Base-by-base conservation (phyloP, 1,140 invertebrate genomes). In the Cotesia glomerata region DNA sequence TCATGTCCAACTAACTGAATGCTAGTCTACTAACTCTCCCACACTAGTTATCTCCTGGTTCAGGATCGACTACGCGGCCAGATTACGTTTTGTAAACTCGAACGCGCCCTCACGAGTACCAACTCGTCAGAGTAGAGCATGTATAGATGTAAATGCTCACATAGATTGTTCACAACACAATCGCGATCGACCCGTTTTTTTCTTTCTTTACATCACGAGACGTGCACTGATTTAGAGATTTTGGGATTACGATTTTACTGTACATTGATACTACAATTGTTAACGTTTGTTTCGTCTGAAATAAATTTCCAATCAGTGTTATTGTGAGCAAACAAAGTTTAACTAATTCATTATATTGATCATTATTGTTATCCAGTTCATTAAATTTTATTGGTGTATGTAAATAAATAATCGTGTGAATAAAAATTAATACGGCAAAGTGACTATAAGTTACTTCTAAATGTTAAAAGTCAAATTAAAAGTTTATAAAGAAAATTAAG, bases 61-160 rank as follows among this genome's bases (percentile, higher is more conserved):
- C 45, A 52, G 8, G 61, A 71, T 54, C 36, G 16, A 70, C 36
- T 45, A 45, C 54, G 26, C 35, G 54, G 34, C 59, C 61, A 64
- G 49, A 71, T 71, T 71, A 63, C 61, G 26, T 71, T 71, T 64
- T 64, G 69, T 71, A 71, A 71, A 71, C 61, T 71, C 61, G 16
- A 58, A 63, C 66, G 52, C 66, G 52, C 49, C 69, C 58, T 59
- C 45, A 39, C 13, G 34, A 34, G 16, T 26, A 14, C 62, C 51
- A 62, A 34, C 51, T 32, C 39, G 49, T 36, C 39, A 49, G 65
- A 49, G 49, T 18, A 49, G 65, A 49, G 49, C 65, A 49, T 67
- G 18, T 32, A 35, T 52, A 39, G 5, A 39, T 39, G 11, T 45
- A 45, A 9, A 45, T 45, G 26, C 26, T 26, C 26, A 45, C 11